Evolutionary conservation across 2,888 invertebrate species (phyloP), one percentile per base, ranked within the genome.

Genomic region (Atethmia centrago): DNA sequence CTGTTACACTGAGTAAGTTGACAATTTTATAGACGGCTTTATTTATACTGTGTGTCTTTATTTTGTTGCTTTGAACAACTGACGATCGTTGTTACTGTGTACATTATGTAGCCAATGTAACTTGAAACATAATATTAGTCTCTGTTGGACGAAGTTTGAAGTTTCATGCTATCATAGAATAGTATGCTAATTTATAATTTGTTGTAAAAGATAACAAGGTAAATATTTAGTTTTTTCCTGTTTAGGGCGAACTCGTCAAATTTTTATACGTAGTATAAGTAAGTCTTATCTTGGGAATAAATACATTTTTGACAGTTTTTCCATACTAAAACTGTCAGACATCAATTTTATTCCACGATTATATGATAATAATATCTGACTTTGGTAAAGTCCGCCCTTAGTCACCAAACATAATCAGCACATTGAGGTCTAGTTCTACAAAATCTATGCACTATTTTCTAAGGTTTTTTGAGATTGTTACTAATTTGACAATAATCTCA

Each of bases 1-100:
- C 69, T 62, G 25, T 58, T 55, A 56, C 25, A 42, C 77, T 58
- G 61, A n/a, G 5, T 40, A 12, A n/a, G 28, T 14, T 58, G 49
- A 16, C 25, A 51, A 49, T 61, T 40, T 67, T 67, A 25, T 51
- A 3, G 1, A 58, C 9, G n/a, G 16, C 19, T 62, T 10, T n/a
- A n/a, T 61, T n/a, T n/a, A 56, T 12, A 1, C 47, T 40, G 25
- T 53, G 77, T 49, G 5, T 51, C 45, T 45, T 70, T 56, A 12
- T 69, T 31, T 47, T 42, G 1, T 42, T n/a, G n/a, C 28, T 28
- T 21, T 45, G 3, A 16, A 28, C 12, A 25, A 19, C 25, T 64
- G 56, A 10, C 31, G 5, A 64, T n/a, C 0, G 1, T 55, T 56
- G 16, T 36, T 56, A 28, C n/a, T n/a, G 3, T 36, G 14, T 14